phyloP scores from a whole-genome alignment of 2,888 invertebrate genomes.

The Abscondita cerata region DNA sequence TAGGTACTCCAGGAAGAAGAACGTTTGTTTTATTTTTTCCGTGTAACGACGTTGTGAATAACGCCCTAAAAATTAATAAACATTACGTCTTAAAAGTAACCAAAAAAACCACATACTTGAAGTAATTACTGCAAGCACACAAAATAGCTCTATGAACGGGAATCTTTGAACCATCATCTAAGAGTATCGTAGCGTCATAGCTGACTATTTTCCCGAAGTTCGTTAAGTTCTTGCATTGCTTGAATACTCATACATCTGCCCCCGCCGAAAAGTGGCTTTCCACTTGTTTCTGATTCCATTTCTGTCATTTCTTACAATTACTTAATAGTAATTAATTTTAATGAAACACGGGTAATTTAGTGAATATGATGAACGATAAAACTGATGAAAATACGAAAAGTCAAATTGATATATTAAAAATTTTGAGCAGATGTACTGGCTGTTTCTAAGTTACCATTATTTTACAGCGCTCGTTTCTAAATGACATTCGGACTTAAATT shows the following conservation, averaged over 20 bases:
- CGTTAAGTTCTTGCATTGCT: conserved; percentile 84
- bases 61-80: conserved; percentile 65
- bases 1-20: conserved; percentile 77
- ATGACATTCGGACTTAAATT: too few relatives aligned
- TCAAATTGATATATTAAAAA: conserved; percentile 42
- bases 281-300: conserved; percentile 46
- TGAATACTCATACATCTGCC: conserved; percentile 82
- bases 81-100: neutral
- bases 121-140: conserved; percentile 90
- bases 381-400: conserved; percentile 42
- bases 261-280: conserved; percentile 53
- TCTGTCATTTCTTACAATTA: conserved; percentile 37
- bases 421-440: conserved; percentile 28
- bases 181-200: conserved; percentile 85
- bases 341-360: conserved; percentile 38
- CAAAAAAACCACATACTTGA: conserved; percentile 68
- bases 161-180: conserved; percentile 82
- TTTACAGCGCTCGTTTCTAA: neutral
- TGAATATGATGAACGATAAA: conserved; percentile 39
- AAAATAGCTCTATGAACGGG: conserved; percentile 87
- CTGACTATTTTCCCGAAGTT: conserved; percentile 81
- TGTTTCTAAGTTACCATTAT: conserved; percentile 28
- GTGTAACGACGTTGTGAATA: conserved; percentile 83
- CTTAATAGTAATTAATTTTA: conserved; percentile 41
- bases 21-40: conserved; percentile 72